Evolutionary conservation across 2,888 invertebrate genomes (phyloP).

Genomic region (Dryocosmus kuriphilus): DNA sequence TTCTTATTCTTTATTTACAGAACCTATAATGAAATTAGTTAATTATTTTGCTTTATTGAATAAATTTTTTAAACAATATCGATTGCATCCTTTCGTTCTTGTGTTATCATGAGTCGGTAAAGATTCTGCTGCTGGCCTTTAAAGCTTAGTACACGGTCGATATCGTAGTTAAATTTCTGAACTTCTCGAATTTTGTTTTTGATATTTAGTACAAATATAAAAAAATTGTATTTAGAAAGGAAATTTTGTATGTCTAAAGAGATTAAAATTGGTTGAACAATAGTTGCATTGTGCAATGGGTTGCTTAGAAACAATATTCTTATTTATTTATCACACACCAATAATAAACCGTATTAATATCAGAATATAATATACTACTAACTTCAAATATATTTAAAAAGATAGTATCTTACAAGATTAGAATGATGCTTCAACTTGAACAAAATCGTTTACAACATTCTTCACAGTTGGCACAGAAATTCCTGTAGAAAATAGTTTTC

Average conservation of each 20-base stretch:
- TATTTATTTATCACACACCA: constrained; percentile 78
- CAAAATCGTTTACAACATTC: constrained; percentile 76
- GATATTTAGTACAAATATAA: too few species aligned
- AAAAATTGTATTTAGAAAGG: too few species aligned
- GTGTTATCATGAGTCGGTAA: not conserved
- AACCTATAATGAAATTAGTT: not conserved
- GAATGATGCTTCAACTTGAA: constrained; percentile 74
- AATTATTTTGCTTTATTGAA: not conserved
- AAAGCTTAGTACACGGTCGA: not conserved
- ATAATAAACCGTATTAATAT: constrained; percentile 76
- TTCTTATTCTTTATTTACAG: not conserved
- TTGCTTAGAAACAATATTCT: constrained; percentile 77
- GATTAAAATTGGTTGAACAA: not conserved
- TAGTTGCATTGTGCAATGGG: constrained; percentile 46
- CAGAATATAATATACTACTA: constrained; percentile 77
- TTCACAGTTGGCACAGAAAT: constrained; percentile 77
- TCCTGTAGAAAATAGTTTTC: constrained; percentile 74
- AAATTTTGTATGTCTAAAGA: not conserved
- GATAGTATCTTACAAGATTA: constrained; percentile 78
- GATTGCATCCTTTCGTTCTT: not conserved
- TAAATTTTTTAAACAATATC: not conserved
- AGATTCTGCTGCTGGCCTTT: not conserved
- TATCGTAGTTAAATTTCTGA: not conserved
- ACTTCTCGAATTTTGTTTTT: too few species aligned
- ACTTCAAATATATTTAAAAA: constrained; percentile 77